Percentiles rank a stretch among this genome's conserved stretches.
These are phyloP conservation scores for Caenorhabditis plicata DNA, from an alignment of 2,888 invertebrate genomes.

Conservation along the genomic window DNA sequence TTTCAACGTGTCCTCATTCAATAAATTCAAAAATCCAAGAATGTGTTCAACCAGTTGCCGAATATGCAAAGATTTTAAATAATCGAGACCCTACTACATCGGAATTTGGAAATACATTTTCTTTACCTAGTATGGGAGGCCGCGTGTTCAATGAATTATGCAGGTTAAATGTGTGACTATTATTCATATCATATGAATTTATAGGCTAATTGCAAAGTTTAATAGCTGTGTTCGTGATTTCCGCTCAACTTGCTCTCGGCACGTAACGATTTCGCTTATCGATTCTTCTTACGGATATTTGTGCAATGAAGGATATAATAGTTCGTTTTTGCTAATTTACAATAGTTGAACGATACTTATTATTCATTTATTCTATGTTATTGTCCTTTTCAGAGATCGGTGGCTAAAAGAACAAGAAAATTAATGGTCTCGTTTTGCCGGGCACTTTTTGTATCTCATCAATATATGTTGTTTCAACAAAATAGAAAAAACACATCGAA, in stretches of 20 bases:
- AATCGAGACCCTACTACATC: constrained; percentile 20
- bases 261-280: constrained; percentile 64
- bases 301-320: constrained; percentile 64
- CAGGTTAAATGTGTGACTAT: constrained; percentile 33
- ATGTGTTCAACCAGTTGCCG: constrained; percentile 65
- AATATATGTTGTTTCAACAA: not conserved
- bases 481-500: not conserved
- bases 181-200: too few relatives aligned
- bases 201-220: constrained; percentile 61
- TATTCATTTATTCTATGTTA: too few relatives aligned
- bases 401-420: too few relatives aligned
- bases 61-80: constrained; percentile 63
- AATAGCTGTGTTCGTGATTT: constrained; percentile 59
- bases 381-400: too few relatives aligned
- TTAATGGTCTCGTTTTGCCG: too few relatives aligned
- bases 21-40: constrained; percentile 57
- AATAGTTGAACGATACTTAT: too few relatives aligned
- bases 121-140: constrained; percentile 61
- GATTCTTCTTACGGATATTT: constrained; percentile 64
- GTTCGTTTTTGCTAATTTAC: constrained; percentile 53
- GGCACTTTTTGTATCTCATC: not conserved
- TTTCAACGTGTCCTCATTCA: constrained; percentile 48
- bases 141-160: constrained; percentile 64
- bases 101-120: constrained; percentile 53
- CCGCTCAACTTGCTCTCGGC: constrained; percentile 52